Evolutionary conservation across 2,888 invertebrate genomes (phyloP).

Genomic region (Bibio marci): DNA sequence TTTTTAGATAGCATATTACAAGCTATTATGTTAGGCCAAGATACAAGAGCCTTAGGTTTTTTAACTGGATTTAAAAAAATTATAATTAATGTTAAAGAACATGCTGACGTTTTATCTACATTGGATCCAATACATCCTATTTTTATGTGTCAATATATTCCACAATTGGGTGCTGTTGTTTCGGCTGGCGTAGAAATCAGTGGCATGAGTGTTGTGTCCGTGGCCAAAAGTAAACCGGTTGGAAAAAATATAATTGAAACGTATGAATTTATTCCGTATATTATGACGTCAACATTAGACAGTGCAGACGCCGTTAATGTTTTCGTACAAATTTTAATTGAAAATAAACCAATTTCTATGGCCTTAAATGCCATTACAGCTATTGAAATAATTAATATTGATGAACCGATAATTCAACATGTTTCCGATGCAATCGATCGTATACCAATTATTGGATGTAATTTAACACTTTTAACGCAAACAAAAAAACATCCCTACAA

Average conservation of each 20-base stretch:
- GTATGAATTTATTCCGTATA: constrained; percentile 47
- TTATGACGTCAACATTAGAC: constrained; percentile 2
- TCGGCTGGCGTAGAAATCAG: constrained; percentile 47
- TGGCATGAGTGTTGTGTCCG: constrained; percentile 52
- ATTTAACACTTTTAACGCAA: constrained; percentile 20
- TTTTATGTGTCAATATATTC: constrained; percentile 7
- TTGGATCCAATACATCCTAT: constrained; percentile 8
- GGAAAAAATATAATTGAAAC: constrained; percentile 51
- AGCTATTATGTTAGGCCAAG: constrained; percentile 44
- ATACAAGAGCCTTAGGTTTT: constrained; percentile 45
- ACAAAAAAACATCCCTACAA: too few species aligned
- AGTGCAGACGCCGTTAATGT: constrained; percentile 32
- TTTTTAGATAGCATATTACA: constrained; percentile 74
- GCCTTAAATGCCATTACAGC: constrained; percentile 17
- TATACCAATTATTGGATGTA: constrained; percentile 42
- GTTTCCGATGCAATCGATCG: constrained; percentile 38
- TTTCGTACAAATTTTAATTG: constrained; percentile 44
- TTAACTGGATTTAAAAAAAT: constrained; percentile 51
- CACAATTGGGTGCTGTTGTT: constrained; percentile 20
- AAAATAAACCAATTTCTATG: constrained; percentile 39
- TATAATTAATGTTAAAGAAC: constrained; percentile 41
- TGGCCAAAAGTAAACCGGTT: constrained; percentile 41
- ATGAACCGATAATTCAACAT: constrained; percentile 31
- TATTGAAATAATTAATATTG: constrained; percentile 32
- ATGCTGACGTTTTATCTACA: constrained; percentile 31